Evolutionary conservation across 2,888 invertebrate species (phyloP).

Genomic region (Drosophila lutescens): DNA sequence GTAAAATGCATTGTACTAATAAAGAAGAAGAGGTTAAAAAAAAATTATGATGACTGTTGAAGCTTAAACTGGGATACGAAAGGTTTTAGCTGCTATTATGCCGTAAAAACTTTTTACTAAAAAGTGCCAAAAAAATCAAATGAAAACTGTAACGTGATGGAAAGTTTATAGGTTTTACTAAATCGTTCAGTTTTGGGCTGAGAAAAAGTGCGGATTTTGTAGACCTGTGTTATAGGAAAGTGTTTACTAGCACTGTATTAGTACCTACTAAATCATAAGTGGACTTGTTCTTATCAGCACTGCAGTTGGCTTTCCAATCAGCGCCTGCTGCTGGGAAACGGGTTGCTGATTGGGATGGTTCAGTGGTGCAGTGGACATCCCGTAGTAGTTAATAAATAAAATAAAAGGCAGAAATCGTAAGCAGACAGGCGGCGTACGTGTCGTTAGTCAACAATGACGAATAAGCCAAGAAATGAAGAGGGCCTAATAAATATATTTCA

Average conservation of each 20-base stretch:
- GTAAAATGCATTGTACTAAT: too few species aligned
- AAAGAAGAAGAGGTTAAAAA: too few species aligned
- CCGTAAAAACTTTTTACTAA: too few species aligned
- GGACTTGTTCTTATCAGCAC: slow-evolving; percentile 2
- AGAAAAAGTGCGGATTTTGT: too few species aligned
- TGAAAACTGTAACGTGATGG: too few species aligned
- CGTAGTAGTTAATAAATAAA: slow-evolving; percentile 10
- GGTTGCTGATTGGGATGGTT: background rate
- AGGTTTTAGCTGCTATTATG: too few species aligned
- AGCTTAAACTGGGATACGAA: too few species aligned
- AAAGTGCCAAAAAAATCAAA: too few species aligned
- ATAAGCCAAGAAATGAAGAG: slow-evolving; percentile 25
- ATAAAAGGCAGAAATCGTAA: background rate
- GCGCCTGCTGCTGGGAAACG: background rate
- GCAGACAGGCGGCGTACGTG: slow-evolving; percentile 10
- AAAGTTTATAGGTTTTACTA: too few species aligned
- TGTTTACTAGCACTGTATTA: background rate
- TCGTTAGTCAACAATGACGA: slow-evolving; percentile 16
- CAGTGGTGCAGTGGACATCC: background rate
- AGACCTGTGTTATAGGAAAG: too few species aligned
- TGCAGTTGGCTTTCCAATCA: background rate
- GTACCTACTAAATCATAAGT: background rate
- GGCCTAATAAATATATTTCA: slow-evolving; percentile 3
- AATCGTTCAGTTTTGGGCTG: too few species aligned
- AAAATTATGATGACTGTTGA: too few species aligned